Base-by-base conservation (phyloP, 2,797 vertebrate species). In the Poeciliopsis presidionis region DNA sequence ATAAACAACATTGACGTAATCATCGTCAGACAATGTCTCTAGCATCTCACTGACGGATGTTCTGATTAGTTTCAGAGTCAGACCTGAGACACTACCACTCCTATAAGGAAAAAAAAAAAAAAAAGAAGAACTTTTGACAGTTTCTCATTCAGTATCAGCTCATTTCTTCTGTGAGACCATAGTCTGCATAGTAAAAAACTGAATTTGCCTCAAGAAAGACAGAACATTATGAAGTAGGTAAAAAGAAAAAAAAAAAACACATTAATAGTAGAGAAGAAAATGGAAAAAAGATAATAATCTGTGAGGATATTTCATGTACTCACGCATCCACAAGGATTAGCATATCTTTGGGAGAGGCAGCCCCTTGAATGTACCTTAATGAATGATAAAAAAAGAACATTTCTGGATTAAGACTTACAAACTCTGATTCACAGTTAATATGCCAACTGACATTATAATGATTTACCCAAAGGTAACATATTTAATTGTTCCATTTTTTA, bases 291-390 rank as follows among this genome's bases (percentile, higher is more conserved):
- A 57, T 82, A 84, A 88, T n/a, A 41, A 89, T 93, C 81, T 82
- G 76, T 87, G 75, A 81, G 71, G 79, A 80, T 80, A 71, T 80
- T 71, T 51, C 84, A 82, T 72, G 73, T 76, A 95, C 98, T 98
- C 94, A 99, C 98, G 98, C 98, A 76, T 99, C 98, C 79, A 99
- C 98, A 47, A 99, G 96, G 91, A 99, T 99, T 73, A 99, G 96
- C 98, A 99, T 99, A 81, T 99, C 98, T 95, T 99, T 99, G 82
- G 98, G 98, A 18, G 98, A 99, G 71, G 98, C 98, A 47, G 98
- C 98, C 88, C 98, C 98, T 94, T 99, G 98, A 81, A 99, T 98
- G 83, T 99, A 99, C 98, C 98, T 99, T 86, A 33, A 87, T 63
- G 39, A 81, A 76, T 49, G 79, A 80, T 75, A 83, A 55, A 59